Base-by-base conservation (phyloP, 2,797 vertebrate genomes). In the Caiman crocodilus region DNA sequence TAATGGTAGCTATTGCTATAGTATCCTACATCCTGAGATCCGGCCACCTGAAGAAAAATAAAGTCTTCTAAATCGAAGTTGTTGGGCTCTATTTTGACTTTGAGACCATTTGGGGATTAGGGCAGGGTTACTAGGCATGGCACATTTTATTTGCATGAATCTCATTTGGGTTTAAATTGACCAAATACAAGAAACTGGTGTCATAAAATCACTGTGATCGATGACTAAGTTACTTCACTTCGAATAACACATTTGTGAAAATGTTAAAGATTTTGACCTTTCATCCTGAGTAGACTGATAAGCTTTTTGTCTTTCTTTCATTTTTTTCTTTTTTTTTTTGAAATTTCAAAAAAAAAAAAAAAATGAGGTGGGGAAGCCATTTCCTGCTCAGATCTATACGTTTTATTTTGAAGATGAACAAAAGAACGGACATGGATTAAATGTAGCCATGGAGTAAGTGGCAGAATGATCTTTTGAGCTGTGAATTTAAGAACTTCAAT, bases 211-310 rank as follows among this genome's bases (percentile, higher is more conserved):
- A 50, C 11, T 11, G 10, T 50, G 42, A 50, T 50, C 9, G 0
- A 59, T 14, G 0, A 23, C 57, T 59, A 76, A 20, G 0, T 57
- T 67, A 55, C 13, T 89, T 42, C 2, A 55, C 5, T 65, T 1
- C 2, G 11, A 50, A 50, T 50, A 50, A 50, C 42, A 50, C 42
- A 50, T 50, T 50, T 50, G 42, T 50, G 42, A 50, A 50, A 50
- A 50, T 50, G 42, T 50, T 50, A 50, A 50, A 50, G 42, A 50
- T 50, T 50, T 50, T 50, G 42, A 50, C 42, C 9, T 50, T 50
- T 50, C 42, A 50, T 50, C 42, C 42, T 50, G 42, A 50, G 42
- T 50, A 11, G 42, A 50, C 42, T 50, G 42, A 50, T 50, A 50
- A 2, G 42, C 42, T 42, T 42, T 42, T 42, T 50, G 10, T 50